Evolutionary conservation across 2,888 invertebrate species (phyloP).

Genomic region (Onchidella celtica): DNA sequence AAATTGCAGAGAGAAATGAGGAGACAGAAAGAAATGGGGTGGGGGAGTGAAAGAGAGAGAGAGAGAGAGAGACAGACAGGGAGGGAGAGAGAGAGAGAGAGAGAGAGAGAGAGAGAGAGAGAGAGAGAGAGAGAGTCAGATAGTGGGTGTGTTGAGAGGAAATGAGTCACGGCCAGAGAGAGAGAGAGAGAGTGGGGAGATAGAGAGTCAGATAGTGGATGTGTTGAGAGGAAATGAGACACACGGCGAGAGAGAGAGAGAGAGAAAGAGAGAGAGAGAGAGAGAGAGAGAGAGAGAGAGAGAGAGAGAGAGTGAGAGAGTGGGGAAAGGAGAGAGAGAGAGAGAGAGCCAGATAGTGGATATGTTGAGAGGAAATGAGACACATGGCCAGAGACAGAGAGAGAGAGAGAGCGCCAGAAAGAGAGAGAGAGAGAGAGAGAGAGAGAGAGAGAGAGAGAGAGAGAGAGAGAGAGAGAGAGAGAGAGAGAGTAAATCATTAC

Average conservation of each 20-base stretch:
- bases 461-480: too few species aligned
- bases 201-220: slow-evolving; percentile 8
- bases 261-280: too few species aligned
- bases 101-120: not conserved
- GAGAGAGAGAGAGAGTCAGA: slow-evolving; percentile 15
- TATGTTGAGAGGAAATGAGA: not conserved
- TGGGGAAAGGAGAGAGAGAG: too few species aligned
- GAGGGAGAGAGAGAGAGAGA: not conserved
- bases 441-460: too few species aligned
- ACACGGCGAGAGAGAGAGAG: not conserved
- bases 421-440: too few species aligned
- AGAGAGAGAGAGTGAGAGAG: too few species aligned
- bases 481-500: too few species aligned
- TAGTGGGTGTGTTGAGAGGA: not conserved
- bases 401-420: too few species aligned
- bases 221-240: not conserved
- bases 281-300: too few species aligned
- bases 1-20: not conserved
- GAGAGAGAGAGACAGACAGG: too few species aligned
- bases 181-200: not conserved
- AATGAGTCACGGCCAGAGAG: not conserved
- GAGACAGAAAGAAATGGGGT: too few species aligned
- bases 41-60: too few species aligned
- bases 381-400: not conserved
- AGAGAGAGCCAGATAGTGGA: slow-evolving; percentile 3